These are phyloP conservation scores for Hirtodrosophila trivittata DNA, from an alignment of 2,888 invertebrate genomes.

Conservation along the genomic window DNA sequence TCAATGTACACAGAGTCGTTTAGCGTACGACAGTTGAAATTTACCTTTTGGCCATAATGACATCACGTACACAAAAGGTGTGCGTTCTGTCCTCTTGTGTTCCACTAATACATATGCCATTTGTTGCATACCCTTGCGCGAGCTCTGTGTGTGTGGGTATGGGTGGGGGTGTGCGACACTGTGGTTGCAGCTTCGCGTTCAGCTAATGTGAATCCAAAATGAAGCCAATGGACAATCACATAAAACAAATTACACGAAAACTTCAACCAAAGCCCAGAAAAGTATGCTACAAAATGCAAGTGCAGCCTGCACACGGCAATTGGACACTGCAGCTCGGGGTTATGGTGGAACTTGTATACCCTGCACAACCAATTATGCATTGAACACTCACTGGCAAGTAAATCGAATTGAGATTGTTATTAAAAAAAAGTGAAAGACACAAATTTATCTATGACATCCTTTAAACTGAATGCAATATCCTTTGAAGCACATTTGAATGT, in stretches of 20 bases:
- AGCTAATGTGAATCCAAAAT: conserved; percentile 72
- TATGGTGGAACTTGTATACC: conserved; percentile 8
- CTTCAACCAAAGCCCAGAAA: conserved; percentile 69
- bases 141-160: background rate
- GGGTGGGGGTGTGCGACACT: conserved; percentile 35
- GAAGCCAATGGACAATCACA: conserved; percentile 76
- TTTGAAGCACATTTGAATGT: no score
- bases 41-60: conserved; percentile 79
- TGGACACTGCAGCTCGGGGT: background rate
- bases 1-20: conserved; percentile 63
- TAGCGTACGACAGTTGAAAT: conserved; percentile 77
- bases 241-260: conserved; percentile 76
- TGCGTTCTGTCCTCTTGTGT: conserved; percentile 55
- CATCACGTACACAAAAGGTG: conserved; percentile 78
- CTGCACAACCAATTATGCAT: background rate
- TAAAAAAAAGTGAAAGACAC: no score
- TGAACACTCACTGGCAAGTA: no score
- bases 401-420: no score
- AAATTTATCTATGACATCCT: no score
- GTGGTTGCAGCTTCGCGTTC: conserved; percentile 57
- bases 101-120: conserved; percentile 65
- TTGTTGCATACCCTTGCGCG: conserved; percentile 60
- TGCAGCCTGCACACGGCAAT: conserved; percentile 41
- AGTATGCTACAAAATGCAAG: conserved; percentile 71
- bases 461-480: conserved; percentile 1